Evolutionary conservation across 2,797 vertebrate genomes (phyloP).

Genomic region (Steatocranus sp.): DNA sequence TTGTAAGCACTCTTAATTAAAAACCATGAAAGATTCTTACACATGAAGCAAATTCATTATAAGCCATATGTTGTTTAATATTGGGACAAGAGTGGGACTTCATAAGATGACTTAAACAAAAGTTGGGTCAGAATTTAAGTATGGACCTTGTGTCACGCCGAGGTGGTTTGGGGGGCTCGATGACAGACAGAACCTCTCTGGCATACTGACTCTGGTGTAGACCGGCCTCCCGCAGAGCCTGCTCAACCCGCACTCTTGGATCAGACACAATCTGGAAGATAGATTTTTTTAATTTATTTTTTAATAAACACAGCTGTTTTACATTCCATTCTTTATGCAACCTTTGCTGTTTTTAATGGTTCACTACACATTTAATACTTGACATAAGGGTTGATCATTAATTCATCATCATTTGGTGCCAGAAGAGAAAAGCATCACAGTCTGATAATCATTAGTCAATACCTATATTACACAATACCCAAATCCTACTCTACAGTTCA

Average conservation of each 20-base stretch:
- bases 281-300: neutral
- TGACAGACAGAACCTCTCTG: slow-evolving; percentile 78
- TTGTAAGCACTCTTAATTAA: neutral
- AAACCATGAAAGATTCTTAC: neutral
- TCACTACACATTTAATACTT: neutral
- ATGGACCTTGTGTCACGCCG: slow-evolving; percentile 83
- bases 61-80: neutral
- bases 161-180: slow-evolving; percentile 83
- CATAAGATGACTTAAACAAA: neutral
- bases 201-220: slow-evolving; percentile 85
- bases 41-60: neutral
- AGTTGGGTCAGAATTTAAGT: slow-evolving; percentile 57
- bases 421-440: neutral
- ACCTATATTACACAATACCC: slow-evolving; percentile 14
- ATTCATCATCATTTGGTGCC: neutral
- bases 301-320: neutral
- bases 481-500: neutral
- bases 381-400: neutral
- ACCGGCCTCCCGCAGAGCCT: slow-evolving; percentile 87
- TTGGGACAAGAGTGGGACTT: neutral
- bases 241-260: slow-evolving; percentile 84
- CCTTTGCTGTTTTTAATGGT: neutral
- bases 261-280: slow-evolving; percentile 87
- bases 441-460: slow-evolving; percentile 10
- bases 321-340: neutral